Conservation (phyloP, 2,888 invertebrate species). For the Sinelater perroti region DNA sequence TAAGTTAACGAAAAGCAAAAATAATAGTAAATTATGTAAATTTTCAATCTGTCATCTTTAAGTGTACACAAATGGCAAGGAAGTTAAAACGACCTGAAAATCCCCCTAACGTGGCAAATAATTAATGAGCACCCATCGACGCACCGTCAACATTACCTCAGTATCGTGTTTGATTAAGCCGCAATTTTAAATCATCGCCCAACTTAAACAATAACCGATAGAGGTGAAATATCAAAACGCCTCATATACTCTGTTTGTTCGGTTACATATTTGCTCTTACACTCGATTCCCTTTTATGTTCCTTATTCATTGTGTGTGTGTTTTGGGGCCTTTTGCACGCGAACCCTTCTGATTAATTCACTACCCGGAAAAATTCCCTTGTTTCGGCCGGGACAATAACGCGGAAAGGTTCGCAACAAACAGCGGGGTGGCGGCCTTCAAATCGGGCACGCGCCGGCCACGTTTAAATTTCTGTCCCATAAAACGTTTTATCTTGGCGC, state of each 20-base stretch:
- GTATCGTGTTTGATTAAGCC: too few species aligned
- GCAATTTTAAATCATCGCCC: too few species aligned
- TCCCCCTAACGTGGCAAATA: too few species aligned
- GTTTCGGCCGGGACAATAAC: constrained; percentile 25
- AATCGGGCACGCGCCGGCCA: constrained; percentile 24
- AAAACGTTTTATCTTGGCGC: constrained; percentile 23
- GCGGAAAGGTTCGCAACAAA: constrained; percentile 23
- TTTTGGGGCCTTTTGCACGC: constrained; percentile 31
- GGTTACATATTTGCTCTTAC: constrained; percentile 30
- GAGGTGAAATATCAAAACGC: constrained; percentile 9
- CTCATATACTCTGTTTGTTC: constrained; percentile 20
- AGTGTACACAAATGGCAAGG: too few species aligned
- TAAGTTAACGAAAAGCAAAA: too few species aligned
- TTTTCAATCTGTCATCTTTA: too few species aligned
- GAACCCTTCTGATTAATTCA: constrained; percentile 36
- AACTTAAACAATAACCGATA: too few species aligned
- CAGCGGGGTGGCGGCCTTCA: constrained; percentile 28
- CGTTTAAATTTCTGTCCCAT: constrained; percentile 21
- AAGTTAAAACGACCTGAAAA: too few species aligned
- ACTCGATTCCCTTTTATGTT: constrained; percentile 32
- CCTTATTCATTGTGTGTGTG: constrained; percentile 34
- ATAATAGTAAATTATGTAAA: too few species aligned
- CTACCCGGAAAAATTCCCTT: constrained; percentile 27
- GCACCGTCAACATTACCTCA: too few species aligned
- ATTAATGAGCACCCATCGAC: too few species aligned